Conservation (phyloP, 1,140 invertebrate genomes). For the Cydia amplana region DNA sequence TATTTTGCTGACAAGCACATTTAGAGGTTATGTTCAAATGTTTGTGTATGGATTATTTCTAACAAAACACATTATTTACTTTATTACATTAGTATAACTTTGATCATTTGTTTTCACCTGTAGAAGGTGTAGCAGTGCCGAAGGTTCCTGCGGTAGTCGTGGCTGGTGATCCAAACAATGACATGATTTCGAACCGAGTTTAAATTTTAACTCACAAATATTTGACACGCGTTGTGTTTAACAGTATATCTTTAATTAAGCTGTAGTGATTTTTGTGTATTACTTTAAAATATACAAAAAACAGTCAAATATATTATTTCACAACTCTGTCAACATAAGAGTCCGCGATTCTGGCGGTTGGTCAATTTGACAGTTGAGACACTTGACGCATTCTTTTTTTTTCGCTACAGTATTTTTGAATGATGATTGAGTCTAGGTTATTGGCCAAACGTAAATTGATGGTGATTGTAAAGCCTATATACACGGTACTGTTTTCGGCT, state of each 20-base stretch:
- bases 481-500: too few species aligned
- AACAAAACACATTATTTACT: not conserved
- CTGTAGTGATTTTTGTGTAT: not conserved
- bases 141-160: slow-evolving; percentile 59
- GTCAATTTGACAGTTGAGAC: not conserved
- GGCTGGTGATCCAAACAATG: slow-evolving; percentile 48
- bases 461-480: too few species aligned
- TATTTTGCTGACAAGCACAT: slow-evolving; percentile 8
- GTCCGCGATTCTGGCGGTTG: not conserved
- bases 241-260: not conserved
- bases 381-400: not conserved
- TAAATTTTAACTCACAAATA: slow-evolving; percentile 45
- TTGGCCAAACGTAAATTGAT: not conserved
- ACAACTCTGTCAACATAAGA: not conserved
- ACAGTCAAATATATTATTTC: not conserved
- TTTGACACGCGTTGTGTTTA: not conserved
- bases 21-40: slow-evolving; percentile 35
- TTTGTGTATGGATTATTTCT: slow-evolving; percentile 13
- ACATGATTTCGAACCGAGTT: slow-evolving; percentile 44
- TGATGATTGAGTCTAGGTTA: not conserved
- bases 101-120: slow-evolving; percentile 35
- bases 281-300: not conserved
- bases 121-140: slow-evolving; percentile 56
- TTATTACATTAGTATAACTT: not conserved
- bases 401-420: not conserved